Base-by-base conservation (phyloP, 2,888 invertebrate genomes). In the Leucozona laternaria region DNA sequence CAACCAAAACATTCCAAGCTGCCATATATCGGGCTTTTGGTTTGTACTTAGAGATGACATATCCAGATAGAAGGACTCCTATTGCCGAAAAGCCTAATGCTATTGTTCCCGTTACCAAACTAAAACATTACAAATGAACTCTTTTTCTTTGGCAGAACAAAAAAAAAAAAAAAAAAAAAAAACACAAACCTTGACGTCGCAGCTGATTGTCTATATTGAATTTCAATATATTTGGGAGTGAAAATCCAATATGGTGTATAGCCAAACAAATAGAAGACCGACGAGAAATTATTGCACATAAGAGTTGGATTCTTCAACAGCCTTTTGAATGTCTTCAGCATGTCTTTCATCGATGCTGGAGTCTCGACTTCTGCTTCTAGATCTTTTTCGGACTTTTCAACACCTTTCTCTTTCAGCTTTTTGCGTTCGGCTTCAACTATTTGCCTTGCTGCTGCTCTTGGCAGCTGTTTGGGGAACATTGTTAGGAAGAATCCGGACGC, bases 141-240 rank as follows among this genome's bases (percentile, higher is more conserved):
- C 15, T 15, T 11, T 40, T 15, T 3, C 13, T 15, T 5, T 5
- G 15, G 10, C 34, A n/a, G n/a, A n/a, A n/a, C n/a, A n/a, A n/a
- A n/a, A n/a, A n/a, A 8, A 0, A 4, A 31, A 31, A 0, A 31
- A 31, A 31, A 31, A 31, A 28, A 28, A 5, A 6, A 22, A 20
- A 2, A 37, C 48, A 77, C 89, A 89, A 88, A 92, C 91, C 92
- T 92, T 0, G 97, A 96, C 10, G 94, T 94, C 0, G 96, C 95
- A 0, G 97, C 96, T 7, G 96, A 95, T 89, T 96, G 95, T 76
- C 95, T 94, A 91, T 96, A 97, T 91, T 96, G 96, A 0, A 96
- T 96, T 92, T 97, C 97, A 85, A 97, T 96, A 90, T 96, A 96
- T 91, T 97, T 97, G 0, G 97, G 96, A 91, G 96, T 94, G 90